Evolutionary conservation across 2,888 invertebrate species (phyloP).

Genomic region (Patella caerulea): DNA sequence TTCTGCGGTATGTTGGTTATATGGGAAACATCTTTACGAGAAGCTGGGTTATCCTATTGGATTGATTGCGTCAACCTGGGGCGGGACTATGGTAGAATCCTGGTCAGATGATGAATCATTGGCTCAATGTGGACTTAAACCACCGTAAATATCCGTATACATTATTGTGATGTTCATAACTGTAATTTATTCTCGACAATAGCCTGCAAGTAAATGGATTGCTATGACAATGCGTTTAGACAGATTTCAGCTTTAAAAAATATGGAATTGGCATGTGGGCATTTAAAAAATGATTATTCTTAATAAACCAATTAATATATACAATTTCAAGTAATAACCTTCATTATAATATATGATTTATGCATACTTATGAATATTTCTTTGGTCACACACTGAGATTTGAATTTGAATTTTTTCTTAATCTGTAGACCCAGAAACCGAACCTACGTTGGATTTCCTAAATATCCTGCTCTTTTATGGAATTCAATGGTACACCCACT

Average conservation of each 20-base stretch:
- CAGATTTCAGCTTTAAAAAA: too few relatives aligned
- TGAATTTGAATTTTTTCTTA: too few relatives aligned
- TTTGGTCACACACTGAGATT: too few relatives aligned
- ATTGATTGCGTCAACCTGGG: constrained; percentile 54
- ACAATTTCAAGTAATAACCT: too few relatives aligned
- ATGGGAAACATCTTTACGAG: constrained; percentile 58
- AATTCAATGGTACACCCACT: constrained; percentile 69
- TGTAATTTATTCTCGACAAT: too few relatives aligned
- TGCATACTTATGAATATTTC: too few relatives aligned
- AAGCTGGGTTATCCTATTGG: constrained; percentile 61
- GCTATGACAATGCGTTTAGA: too few relatives aligned
- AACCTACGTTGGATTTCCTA: not conserved
- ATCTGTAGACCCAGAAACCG: not conserved
- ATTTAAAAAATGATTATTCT: too few relatives aligned
- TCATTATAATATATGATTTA: too few relatives aligned
- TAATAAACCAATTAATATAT: too few relatives aligned
- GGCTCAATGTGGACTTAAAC: constrained; percentile 47
- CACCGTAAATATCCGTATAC: not conserved
- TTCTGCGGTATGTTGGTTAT: constrained; percentile 69
- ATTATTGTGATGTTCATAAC: not conserved
- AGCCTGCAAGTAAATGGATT: too few relatives aligned
- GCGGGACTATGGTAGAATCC: constrained; percentile 61
- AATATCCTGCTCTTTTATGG: constrained; percentile 50
- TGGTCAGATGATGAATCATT: constrained; percentile 61
- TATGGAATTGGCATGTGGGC: too few relatives aligned